Percentiles rank a stretch among this genome's conserved stretches.
These are phyloP conservation scores for Drosophila fungiperda DNA, from an alignment of 2,888 invertebrate species.

Conservation along the genomic window DNA sequence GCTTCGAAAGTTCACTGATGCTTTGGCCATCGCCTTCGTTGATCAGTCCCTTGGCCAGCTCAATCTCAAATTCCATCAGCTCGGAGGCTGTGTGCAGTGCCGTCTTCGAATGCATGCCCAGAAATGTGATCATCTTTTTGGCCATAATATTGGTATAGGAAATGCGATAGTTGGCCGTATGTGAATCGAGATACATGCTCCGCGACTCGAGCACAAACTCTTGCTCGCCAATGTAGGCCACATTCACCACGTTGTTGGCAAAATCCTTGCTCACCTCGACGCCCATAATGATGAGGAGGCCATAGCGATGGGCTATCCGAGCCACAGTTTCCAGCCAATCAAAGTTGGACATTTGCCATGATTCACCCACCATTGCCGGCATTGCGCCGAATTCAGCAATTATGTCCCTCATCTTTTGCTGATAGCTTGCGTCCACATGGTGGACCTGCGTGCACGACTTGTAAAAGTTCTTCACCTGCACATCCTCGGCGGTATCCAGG, in stretches of 20 bases:
- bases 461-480: conserved; percentile 79
- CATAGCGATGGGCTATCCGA: conserved; percentile 65
- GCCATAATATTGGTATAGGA: conserved; percentile 38
- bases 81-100: conserved; percentile 66
- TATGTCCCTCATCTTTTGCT: conserved; percentile 52
- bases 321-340: conserved; percentile 77
- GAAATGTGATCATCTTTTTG: conserved; percentile 45
- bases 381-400: conserved; percentile 78
- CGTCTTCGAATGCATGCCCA: conserved; percentile 54
- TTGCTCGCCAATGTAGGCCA: conserved; percentile 66
- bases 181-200: conserved; percentile 64
- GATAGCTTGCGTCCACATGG: conserved; percentile 40
- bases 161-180: conserved; percentile 31
- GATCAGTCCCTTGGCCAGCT: conserved; percentile 74
- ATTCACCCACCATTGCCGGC: conserved; percentile 66
- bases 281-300: conserved; percentile 61
- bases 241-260: conserved; percentile 60
- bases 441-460: conserved; percentile 70
- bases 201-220: conserved; percentile 59
- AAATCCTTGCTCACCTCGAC: conserved; percentile 61
- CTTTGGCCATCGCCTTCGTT: conserved; percentile 51
- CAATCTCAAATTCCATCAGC: conserved; percentile 76
- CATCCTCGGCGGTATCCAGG: conserved; percentile 67
- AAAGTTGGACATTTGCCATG: conserved; percentile 73
- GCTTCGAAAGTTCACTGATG: conserved; percentile 44